Evolutionary conservation across 2,113 vertebrate species (phyloP).

Genomic region (Ceuthmochares aereus): DNA sequence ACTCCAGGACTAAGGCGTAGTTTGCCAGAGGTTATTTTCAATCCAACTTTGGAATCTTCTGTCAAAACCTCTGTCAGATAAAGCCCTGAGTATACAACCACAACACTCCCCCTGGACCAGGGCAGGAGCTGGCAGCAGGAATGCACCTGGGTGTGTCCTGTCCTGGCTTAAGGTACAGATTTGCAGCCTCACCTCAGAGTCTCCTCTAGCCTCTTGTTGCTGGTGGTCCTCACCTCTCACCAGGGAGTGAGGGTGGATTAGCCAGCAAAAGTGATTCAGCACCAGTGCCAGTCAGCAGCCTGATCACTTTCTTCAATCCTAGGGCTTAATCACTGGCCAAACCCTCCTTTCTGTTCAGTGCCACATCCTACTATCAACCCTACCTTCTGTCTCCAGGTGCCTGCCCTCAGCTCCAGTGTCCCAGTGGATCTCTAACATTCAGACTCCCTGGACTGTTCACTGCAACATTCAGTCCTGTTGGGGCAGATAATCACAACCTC

Average conservation of each 20-base stretch:
- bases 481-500: background rate
- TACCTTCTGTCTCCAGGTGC: background rate
- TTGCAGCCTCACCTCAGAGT: background rate
- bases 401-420: background rate
- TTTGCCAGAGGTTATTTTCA: background rate
- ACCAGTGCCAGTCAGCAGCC: background rate
- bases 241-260: background rate
- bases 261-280: background rate
- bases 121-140: background rate
- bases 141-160: no score
- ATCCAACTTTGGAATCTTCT: background rate
- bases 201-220: background rate
- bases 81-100: background rate
- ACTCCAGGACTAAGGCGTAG: background rate
- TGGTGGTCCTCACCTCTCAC: background rate
- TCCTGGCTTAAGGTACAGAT: accelerated
- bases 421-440: background rate
- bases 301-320: accelerated
- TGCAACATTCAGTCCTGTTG: background rate
- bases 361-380: no score
- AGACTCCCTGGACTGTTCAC: no score
- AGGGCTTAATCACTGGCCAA: background rate
- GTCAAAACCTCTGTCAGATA: background rate
- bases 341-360: background rate
- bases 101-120: background rate